These are phyloP conservation scores for Zoanthus sociatus DNA, from an alignment of 92 coral and sea anemone genomes.

Conservation along the genomic window DNA sequence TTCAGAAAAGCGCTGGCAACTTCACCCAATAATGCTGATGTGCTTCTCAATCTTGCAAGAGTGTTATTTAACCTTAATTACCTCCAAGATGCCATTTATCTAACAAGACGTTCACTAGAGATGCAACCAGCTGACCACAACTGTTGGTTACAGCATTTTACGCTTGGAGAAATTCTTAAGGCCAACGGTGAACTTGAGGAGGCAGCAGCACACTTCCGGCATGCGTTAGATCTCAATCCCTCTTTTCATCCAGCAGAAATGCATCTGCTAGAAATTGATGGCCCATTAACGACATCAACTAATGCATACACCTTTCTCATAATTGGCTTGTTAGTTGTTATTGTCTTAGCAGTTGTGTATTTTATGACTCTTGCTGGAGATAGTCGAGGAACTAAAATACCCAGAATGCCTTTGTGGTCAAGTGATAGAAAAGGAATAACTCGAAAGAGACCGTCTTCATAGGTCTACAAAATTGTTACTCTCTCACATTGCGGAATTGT, in stretches of 20 bases:
- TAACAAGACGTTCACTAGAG: conserved; percentile 93
- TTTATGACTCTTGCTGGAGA: conserved; percentile 94
- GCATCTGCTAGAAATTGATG: conserved; percentile 90
- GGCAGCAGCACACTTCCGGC: conserved; percentile 90
- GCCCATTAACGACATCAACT: conserved; percentile 80
- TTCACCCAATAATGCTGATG: conserved; percentile 98
- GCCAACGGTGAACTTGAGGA: conserved; percentile 91
- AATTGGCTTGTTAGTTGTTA: conserved; percentile 87
- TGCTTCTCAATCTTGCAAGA: conserved; percentile 93
- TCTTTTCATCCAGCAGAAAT: conserved; percentile 96
- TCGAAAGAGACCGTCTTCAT: conserved; percentile 76
- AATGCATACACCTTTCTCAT: conserved; percentile 93
- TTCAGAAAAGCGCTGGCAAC: conserved; percentile 87
- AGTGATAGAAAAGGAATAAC: conserved; percentile 74
- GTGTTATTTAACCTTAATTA: conserved; percentile 91
- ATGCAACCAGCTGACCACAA: conserved; percentile 97
- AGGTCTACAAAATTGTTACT: neutral
- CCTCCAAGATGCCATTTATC: conserved; percentile 87
- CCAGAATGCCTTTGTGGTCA: conserved; percentile 71
- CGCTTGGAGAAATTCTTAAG: conserved; percentile 94
- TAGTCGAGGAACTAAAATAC: conserved; percentile 68
- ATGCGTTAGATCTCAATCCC: conserved; percentile 91
- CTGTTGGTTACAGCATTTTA: conserved; percentile 99
- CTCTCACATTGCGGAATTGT: neutral
- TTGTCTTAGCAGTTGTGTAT: conserved; percentile 89